Conservation (phyloP, 2,888 invertebrate genomes). For the Chirona hameri region DNA sequence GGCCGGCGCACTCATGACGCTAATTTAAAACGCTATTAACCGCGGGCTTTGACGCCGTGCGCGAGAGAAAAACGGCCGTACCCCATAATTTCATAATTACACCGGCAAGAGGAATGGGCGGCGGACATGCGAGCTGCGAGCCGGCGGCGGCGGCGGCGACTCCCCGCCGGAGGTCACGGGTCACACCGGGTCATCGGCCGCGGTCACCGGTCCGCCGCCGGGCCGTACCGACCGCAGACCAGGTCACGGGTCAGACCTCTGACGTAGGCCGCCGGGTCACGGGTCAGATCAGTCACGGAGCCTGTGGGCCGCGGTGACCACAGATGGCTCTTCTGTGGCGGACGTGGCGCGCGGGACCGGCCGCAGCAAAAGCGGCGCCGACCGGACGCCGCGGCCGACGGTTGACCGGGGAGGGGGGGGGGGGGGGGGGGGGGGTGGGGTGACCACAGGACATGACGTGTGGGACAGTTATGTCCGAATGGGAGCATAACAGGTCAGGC, state of each 20-base stretch:
- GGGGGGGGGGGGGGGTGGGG: too few relatives aligned
- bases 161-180: background rate
- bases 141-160: background rate
- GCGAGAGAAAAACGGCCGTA: slow-evolving; percentile 7
- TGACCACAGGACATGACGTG: too few relatives aligned
- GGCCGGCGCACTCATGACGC: background rate
- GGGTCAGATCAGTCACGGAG: background rate
- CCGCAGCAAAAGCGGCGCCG: background rate
- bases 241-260: background rate
- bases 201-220: background rate
- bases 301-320: background rate
- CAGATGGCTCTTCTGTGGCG: background rate
- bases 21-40: slow-evolving; percentile 25
- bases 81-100: slow-evolving; percentile 25
- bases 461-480: too few relatives aligned
- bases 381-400: too few relatives aligned
- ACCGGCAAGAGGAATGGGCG: background rate
- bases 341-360: background rate
- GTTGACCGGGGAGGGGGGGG: too few relatives aligned
- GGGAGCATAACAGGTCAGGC: too few relatives aligned
- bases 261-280: background rate
- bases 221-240: background rate
- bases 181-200: background rate
- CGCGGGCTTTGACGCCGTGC: background rate
- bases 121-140: background rate